Evolutionary conservation across 2,888 invertebrate genomes (phyloP).

Genomic region (Norana najaformis): DNA sequence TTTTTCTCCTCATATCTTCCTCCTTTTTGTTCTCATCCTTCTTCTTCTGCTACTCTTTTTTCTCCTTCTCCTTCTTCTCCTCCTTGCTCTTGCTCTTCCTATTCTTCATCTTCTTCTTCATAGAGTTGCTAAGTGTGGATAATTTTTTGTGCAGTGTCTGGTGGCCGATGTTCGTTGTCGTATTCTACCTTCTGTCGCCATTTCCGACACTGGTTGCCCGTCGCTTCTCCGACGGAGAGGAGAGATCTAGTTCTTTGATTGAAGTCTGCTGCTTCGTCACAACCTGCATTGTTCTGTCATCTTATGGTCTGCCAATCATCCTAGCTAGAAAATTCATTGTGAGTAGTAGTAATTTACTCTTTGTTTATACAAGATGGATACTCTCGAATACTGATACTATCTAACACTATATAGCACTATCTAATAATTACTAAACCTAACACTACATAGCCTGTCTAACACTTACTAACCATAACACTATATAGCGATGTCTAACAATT

Average conservation of each 20-base stretch:
- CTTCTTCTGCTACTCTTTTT: too few species aligned
- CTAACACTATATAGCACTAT: too few species aligned
- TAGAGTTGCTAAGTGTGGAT: too few species aligned
- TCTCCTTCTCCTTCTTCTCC: not conserved
- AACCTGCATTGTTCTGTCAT: constrained; percentile 90
- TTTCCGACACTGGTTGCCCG: constrained; percentile 88
- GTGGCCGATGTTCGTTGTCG: constrained; percentile 96
- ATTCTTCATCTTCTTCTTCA: not conserved
- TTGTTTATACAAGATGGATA: not conserved
- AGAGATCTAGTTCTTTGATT: constrained; percentile 74
- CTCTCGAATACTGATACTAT: too few species aligned
- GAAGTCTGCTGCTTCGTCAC: constrained; percentile 92
- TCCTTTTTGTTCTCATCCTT: too few species aligned
- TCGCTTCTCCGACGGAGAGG: constrained; percentile 74
- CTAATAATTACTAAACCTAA: too few species aligned
- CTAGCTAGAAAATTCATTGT: constrained; percentile 70
- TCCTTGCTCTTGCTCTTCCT: not conserved
- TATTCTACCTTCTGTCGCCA: constrained; percentile 89
- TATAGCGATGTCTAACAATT: too few species aligned
- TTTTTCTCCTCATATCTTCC: too few species aligned
- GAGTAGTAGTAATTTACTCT: too few species aligned
- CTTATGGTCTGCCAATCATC: constrained; percentile 94
- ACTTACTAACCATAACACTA: too few species aligned
- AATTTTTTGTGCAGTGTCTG: constrained; percentile 72
- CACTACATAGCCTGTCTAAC: too few species aligned